These are phyloP conservation scores for Dichetophora obliterata DNA, from an alignment of 2,888 invertebrate species.

Conservation along the genomic window DNA sequence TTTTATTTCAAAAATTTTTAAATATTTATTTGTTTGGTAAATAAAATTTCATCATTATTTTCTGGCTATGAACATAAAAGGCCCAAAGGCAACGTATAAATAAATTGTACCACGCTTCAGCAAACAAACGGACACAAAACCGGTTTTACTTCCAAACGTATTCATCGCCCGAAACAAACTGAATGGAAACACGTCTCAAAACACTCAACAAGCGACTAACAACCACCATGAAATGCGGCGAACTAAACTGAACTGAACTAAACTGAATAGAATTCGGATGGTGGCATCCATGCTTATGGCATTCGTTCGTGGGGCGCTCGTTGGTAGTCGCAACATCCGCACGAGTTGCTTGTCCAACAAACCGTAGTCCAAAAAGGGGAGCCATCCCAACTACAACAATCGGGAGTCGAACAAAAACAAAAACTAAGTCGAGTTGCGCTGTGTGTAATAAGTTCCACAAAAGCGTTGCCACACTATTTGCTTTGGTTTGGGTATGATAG, in stretches of 20 bases:
- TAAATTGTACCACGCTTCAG: background rate
- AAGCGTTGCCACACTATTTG: constrained; percentile 4
- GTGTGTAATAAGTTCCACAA: constrained; percentile 26
- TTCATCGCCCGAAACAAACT: constrained; percentile 57
- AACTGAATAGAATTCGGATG: background rate
- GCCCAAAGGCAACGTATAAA: background rate
- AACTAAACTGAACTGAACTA: constrained; percentile 21
- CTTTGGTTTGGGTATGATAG: too few species aligned
- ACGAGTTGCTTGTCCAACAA: background rate
- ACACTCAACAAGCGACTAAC: constrained; percentile 16
- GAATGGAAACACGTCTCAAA: constrained; percentile 31
- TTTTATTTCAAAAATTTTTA: too few species aligned
- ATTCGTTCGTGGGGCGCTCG: background rate
- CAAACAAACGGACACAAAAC: constrained; percentile 44
- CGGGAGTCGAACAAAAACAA: background rate
- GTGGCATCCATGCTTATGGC: background rate
- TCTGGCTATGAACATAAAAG: background rate
- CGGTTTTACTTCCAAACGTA: constrained; percentile 55
- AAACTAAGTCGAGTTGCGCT: constrained; percentile 8
- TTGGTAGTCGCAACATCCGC: constrained; percentile 13
- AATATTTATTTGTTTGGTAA: too few species aligned
- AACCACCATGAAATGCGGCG: constrained; percentile 20
- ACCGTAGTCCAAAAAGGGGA: background rate
- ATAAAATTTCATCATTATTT: too few species aligned
- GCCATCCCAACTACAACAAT: background rate